Evolutionary conservation across 2,888 invertebrate species (phyloP).

Genomic region (Archips xylosteana): DNA sequence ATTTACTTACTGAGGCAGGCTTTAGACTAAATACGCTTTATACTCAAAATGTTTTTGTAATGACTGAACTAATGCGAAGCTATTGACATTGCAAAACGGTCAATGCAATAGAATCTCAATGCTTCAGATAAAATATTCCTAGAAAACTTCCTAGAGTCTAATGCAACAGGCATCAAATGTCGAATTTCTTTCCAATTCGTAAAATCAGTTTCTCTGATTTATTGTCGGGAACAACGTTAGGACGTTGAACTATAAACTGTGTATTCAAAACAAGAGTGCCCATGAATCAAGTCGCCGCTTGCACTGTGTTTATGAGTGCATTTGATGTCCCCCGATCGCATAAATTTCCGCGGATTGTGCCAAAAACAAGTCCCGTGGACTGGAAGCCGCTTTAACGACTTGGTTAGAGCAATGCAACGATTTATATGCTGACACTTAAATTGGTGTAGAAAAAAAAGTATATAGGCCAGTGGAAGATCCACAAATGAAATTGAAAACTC

Average conservation of each 20-base stretch:
- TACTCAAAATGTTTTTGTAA: background rate
- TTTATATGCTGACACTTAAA: constrained; percentile 10
- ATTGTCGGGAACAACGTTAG: constrained; percentile 41
- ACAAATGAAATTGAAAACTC: background rate
- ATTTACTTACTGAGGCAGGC: too few species aligned
- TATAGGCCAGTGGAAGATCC: background rate
- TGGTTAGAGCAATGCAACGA: constrained; percentile 8
- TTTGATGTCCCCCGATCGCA: constrained; percentile 71
- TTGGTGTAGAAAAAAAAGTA: background rate
- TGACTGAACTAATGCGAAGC: background rate
- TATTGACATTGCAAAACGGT: background rate
- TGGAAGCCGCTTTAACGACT: constrained; percentile 34
- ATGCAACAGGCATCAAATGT: constrained; percentile 16
- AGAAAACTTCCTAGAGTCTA: constrained; percentile 2
- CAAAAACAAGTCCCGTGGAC: constrained; percentile 70
- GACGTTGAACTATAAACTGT: constrained; percentile 59
- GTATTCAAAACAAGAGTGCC: constrained; percentile 65
- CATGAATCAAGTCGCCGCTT: constrained; percentile 65
- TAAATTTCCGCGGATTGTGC: constrained; percentile 74
- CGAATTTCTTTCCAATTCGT: constrained; percentile 25
- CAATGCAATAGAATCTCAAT: background rate
- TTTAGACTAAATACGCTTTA: too few species aligned
- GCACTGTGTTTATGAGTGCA: constrained; percentile 78
- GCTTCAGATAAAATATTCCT: background rate
- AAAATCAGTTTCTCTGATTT: constrained; percentile 40